Evolutionary conservation across 2,888 invertebrate species (phyloP), one percentile per base, ranked within the genome.

Genomic region (Noctuana brunneofusca): DNA sequence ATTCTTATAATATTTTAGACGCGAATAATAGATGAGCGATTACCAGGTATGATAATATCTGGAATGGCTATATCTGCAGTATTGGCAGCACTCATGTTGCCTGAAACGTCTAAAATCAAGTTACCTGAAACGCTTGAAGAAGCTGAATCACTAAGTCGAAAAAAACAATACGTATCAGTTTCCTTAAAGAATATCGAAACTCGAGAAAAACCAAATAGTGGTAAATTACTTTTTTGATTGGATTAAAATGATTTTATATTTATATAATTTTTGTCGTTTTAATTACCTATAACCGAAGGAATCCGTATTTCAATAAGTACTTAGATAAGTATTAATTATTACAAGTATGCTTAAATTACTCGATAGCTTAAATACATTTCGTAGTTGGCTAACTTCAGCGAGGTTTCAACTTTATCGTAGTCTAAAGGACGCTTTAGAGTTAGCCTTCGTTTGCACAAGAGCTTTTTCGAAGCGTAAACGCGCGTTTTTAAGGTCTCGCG

Each of bases 61-160:
- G 56, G 18, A 55, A 49, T 55, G 48, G n/a, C 6, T 14, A 12
- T 50, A 12, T 30, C 41, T 50, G 50, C 50, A 46, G 79, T 89
- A 16, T 55, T 92, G 20, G 82, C 87, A 0, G 87, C 90, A 0
- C 72, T 92, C 24, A 89, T 93, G 68, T 79, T 95, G 50, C 95
- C 95, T 0, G 95, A 95, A 83, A 95, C 95, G 1, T 80, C 94
- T 60, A 92, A 94, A 74, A 87, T 89, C 63, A 93, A 92, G 72
- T 78, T 95, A 63, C 95, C 95, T 48, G 94, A 94, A 83, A 93
- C 94, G 3, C 76, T 94, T 66, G 89, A 91, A 71, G 95, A 95
- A 68, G 94, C 94, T 0, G 84, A 91, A 69, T 73, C 80, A 22
- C 94, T 94, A 80, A 94, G 94, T 48, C 86, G 46, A 68, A 62